A percentile compares a stretch with the other conserved stretches of the same genome.
Conservation (phyloP, 1,140 invertebrate genomes). For the Leptinotarsa lineolata region DNA sequence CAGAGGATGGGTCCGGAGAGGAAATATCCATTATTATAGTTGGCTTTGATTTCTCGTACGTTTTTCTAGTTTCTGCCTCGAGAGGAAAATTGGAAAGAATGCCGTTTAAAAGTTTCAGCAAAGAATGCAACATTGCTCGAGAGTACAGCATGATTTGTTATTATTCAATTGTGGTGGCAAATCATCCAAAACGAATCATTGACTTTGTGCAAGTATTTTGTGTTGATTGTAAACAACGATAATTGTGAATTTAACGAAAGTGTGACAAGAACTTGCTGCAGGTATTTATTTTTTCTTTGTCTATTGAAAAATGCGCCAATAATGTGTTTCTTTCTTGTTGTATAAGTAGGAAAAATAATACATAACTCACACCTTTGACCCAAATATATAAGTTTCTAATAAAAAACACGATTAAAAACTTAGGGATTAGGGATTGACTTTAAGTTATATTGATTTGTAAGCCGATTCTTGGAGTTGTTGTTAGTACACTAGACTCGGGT, state of each 20-base stretch:
- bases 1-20: conserved; percentile 10
- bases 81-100: not conserved
- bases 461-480: too few relatives aligned
- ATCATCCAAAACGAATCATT: not conserved
- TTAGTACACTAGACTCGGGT: too few relatives aligned
- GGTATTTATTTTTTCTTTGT: too few relatives aligned
- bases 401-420: too few relatives aligned
- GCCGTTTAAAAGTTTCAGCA: not conserved
- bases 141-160: not conserved
- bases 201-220: not conserved
- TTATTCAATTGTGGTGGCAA: not conserved
- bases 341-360: too few relatives aligned
- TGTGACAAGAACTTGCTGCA: too few relatives aligned
- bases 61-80: not conserved
- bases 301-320: too few relatives aligned
- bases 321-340: too few relatives aligned
- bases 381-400: too few relatives aligned
- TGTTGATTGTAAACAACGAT: not conserved
- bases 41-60: conserved; percentile 13
- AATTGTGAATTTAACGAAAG: not conserved
- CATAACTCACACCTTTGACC: too few relatives aligned
- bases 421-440: too few relatives aligned
- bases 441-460: too few relatives aligned
- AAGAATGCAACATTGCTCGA: not conserved
- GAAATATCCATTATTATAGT: conserved; percentile 16